A percentile compares a stretch with the other conserved stretches of the same genome.
Conservation (phyloP, 2,113 vertebrate genomes). For the Gallinago undulata region DNA sequence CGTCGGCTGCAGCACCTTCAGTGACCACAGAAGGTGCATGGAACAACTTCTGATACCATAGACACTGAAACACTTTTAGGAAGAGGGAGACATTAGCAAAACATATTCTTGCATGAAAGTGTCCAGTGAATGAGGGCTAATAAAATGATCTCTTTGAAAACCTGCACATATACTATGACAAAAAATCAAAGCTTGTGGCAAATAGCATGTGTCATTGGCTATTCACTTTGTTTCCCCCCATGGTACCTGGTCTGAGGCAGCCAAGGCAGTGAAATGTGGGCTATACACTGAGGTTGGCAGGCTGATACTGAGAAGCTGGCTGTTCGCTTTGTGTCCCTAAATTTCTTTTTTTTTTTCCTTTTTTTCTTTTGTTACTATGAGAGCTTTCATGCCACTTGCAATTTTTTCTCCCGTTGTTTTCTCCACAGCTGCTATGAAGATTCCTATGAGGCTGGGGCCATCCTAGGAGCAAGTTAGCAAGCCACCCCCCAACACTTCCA, state of each 20-base stretch:
- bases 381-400: background rate
- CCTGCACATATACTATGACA: background rate
- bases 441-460: background rate
- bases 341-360: background rate
- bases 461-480: background rate
- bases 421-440: background rate
- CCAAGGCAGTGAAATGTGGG: background rate
- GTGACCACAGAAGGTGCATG: background rate
- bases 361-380: background rate
- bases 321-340: background rate
- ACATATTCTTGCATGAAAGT: background rate
- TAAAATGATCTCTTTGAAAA: background rate
- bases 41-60: background rate
- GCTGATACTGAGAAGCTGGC: background rate
- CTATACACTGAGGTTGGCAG: background rate
- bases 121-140: background rate
- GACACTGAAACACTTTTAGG: background rate
- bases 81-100: background rate
- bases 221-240: background rate
- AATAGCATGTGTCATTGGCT: background rate
- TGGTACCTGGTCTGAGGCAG: background rate
- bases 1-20: background rate
- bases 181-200: background rate
- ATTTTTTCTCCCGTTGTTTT: background rate
- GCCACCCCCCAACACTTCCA: background rate